Base-by-base conservation (phyloP, 2,888 invertebrate species). In the Tetanocera ferruginea region DNA sequence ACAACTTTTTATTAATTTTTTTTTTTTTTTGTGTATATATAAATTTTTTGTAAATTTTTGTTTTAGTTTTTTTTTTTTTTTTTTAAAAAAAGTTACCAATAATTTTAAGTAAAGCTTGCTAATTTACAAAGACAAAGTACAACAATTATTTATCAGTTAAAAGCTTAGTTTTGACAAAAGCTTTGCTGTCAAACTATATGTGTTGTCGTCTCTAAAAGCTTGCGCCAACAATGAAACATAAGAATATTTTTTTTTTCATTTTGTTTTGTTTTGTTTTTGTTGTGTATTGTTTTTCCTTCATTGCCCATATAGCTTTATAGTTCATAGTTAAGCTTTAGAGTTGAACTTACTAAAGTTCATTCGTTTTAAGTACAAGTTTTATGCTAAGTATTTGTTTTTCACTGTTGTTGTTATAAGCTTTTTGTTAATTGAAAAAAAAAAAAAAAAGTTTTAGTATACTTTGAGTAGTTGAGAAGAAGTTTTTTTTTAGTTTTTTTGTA, bases 221-320 rank as follows among this genome's bases (percentile, higher is more conserved):
- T 81, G 78, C 78, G 78, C 80, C 80, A 81, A 76, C 81, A 79
- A 81, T 77, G 77, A 81, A 79, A 79, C 79, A 79, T 76, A 80
- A 81, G 78, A 80, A 76, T 78, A 79, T 76, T 79, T 72, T 80
- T 80, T 80, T 77, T 70, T 81, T 81, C 77, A 76, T 81, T 83
- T 82, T 80, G 57, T 78, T 76, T 62, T 72, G 52, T 73, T 57
- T 77, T 64, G 34, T 28, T 66, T 84, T 83, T 55, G 80, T 80
- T 78, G 79, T 81, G 76, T 80, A 76, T 78, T 43, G 43, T 11
- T 43, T 43, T 43, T 43, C 43, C 43, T 43, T 80, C 81, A 84
- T 84, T 89, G 90, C 90, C 90, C 90, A 90, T 90, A 90, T 87
- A 88, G 87, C 87, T 86, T 85, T 86, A 85, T 84, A 81, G 77